phyloP scores from a whole-genome alignment of 2,888 invertebrate species.

The Celastrina argiolus region DNA sequence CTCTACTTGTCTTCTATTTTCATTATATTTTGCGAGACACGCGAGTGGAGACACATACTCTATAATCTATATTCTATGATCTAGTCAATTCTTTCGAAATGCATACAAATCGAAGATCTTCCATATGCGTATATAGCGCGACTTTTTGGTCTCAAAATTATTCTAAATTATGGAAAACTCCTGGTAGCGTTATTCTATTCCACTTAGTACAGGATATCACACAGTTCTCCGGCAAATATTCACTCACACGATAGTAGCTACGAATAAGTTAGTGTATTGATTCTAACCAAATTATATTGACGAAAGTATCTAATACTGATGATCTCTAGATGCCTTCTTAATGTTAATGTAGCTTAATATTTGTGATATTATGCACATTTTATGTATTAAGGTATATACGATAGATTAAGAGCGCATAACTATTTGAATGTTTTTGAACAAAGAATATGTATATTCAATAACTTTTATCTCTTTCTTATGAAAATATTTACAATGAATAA shows the following conservation, averaged over 20 bases:
- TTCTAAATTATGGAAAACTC: not conserved
- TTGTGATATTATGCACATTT: conserved; percentile 50
- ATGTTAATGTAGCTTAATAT: conserved; percentile 47
- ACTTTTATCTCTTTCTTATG: too few relatives aligned
- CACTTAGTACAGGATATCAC: too few relatives aligned
- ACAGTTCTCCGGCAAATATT: too few relatives aligned
- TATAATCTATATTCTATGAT: not conserved
- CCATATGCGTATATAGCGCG: not conserved
- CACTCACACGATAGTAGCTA: too few relatives aligned
- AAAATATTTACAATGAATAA: too few relatives aligned
- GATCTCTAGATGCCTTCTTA: conserved; percentile 70
- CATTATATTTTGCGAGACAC: not conserved
- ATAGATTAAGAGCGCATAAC: not conserved
- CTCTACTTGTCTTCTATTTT: not conserved
- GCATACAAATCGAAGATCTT: conserved; percentile 6
- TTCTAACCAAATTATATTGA: conserved; percentile 5
- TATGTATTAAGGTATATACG: conserved; percentile 30
- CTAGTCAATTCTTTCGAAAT: not conserved
- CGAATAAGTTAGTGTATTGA: not conserved
- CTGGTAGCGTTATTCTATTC: too few relatives aligned
- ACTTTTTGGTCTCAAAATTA: not conserved
- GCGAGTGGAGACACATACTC: not conserved
- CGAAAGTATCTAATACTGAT: conserved; percentile 34
- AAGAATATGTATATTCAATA: too few relatives aligned
- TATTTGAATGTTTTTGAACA: not conserved